Conservation (phyloP, 2,113 vertebrate genomes). For the Chamaea fasciata region DNA sequence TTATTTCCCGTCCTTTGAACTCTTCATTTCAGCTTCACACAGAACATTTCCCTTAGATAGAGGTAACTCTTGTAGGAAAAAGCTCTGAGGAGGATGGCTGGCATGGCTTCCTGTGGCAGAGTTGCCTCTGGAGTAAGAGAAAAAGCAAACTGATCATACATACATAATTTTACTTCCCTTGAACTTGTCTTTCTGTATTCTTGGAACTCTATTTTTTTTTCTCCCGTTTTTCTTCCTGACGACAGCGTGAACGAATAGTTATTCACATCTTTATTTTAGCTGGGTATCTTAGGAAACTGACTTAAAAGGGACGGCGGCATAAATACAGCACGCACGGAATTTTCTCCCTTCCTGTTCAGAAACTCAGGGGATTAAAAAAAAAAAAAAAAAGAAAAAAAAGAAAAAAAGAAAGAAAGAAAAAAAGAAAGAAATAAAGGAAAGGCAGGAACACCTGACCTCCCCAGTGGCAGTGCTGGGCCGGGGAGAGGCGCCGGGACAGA, state of each 20-base stretch:
- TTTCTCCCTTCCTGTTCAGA: neutral
- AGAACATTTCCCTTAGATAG: neutral
- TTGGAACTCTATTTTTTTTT: neutral
- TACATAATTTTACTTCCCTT: neutral
- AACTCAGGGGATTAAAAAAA: neutral
- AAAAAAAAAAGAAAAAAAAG: too few relatives aligned
- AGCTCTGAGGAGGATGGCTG: neutral
- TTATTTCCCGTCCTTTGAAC: neutral
- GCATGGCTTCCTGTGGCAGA: neutral
- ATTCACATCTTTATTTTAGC: neutral
- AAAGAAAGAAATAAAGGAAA: too few relatives aligned
- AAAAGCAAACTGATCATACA: neutral
- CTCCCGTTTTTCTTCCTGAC: neutral
- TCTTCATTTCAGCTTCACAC: neutral
- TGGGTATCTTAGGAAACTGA: neutral
- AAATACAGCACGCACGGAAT: neutral
- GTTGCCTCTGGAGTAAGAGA: neutral
- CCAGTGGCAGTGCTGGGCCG: neutral
- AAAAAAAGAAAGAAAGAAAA: rapidly evolving
- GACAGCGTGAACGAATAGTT: neutral
- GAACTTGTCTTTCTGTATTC: neutral
- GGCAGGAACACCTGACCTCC: neutral
- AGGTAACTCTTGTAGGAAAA: neutral
- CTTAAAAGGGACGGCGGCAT: neutral
- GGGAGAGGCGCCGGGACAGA: neutral